These are phyloP conservation scores for Pectinophora gossypiella DNA, from an alignment of 1,140 invertebrate genomes.

Conservation along the genomic window DNA sequence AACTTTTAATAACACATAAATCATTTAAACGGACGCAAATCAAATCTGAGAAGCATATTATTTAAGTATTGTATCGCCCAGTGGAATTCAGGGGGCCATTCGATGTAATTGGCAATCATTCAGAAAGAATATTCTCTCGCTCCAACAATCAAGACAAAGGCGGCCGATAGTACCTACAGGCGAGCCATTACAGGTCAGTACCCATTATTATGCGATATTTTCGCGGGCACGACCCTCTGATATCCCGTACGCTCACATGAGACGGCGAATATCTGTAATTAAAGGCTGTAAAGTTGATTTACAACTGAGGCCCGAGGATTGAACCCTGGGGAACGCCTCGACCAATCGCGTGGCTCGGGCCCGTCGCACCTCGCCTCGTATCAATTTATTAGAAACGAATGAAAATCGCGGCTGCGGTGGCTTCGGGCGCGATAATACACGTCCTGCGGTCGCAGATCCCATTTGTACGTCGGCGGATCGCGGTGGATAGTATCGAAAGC, in stretches of 20 bases:
- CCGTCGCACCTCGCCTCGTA: constrained; percentile 44
- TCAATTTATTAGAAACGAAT: constrained; percentile 74
- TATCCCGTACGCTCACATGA: constrained; percentile 65
- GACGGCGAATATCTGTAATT: constrained; percentile 74
- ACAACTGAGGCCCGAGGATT: constrained; percentile 56
- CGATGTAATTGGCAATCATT: constrained; percentile 73
- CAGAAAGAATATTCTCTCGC: constrained; percentile 64
- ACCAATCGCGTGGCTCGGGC: constrained; percentile 49
- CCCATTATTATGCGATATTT: constrained; percentile 74
- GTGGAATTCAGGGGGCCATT: constrained; percentile 66
- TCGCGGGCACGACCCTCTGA: constrained; percentile 67
- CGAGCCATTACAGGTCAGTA: constrained; percentile 71
- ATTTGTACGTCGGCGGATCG: constrained; percentile 44
- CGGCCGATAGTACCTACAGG: constrained; percentile 66
- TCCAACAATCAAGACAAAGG: constrained; percentile 70
- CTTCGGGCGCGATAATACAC: constrained; percentile 54
- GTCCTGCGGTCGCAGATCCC: constrained; percentile 62
- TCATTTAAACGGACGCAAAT: constrained; percentile 58
- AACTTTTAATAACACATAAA: constrained; percentile 57
- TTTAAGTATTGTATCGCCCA: constrained; percentile 50
- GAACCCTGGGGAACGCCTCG: constrained; percentile 52
- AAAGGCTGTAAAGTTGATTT: constrained; percentile 75
- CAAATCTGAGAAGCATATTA: constrained; percentile 39
- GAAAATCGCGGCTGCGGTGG: constrained; percentile 66
- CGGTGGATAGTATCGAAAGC: constrained; percentile 58